Evolutionary conservation across 1,140 invertebrate species (phyloP).

Genomic region (Cheumatopsyche charites): DNA sequence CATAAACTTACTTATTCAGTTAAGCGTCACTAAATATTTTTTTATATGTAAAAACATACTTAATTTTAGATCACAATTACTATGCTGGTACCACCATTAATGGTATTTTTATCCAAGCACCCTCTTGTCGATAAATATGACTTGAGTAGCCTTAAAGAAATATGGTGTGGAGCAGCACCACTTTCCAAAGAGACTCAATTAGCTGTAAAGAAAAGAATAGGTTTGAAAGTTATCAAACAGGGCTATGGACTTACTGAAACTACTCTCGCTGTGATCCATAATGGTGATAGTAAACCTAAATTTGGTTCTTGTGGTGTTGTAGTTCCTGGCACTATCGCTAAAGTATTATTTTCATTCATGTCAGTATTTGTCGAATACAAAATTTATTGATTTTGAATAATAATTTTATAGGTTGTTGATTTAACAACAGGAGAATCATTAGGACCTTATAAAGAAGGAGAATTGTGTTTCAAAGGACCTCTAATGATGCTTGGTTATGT

Average conservation of each 20-base stretch:
- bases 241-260: slow-evolving; percentile 64
- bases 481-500: slow-evolving; percentile 69
- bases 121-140: slow-evolving; percentile 56
- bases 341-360: slow-evolving; percentile 49
- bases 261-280: slow-evolving; percentile 54
- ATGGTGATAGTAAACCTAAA: slow-evolving; percentile 47
- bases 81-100: slow-evolving; percentile 53
- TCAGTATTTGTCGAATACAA: neutral
- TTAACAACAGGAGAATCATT: slow-evolving; percentile 61
- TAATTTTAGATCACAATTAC: slow-evolving; percentile 12
- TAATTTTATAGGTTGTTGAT: slow-evolving; percentile 57
- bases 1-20: neutral
- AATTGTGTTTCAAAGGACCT: slow-evolving; percentile 68
- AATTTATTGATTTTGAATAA: no score
- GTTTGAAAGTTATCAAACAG: slow-evolving; percentile 55
- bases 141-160: slow-evolving; percentile 53
- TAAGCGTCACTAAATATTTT: neutral
- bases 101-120: slow-evolving; percentile 59
- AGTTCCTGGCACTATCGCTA: slow-evolving; percentile 49
- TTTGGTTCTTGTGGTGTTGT: slow-evolving; percentile 48
- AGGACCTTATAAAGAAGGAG: slow-evolving; percentile 64
- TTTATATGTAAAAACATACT: neutral
- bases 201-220: slow-evolving; percentile 55
- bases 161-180: slow-evolving; percentile 62
- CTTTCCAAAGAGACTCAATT: slow-evolving; percentile 55